A percentile compares a stretch with the other conserved stretches of the same genome.
These are phyloP conservation scores for Eupeodes corollae DNA, from an alignment of 1,140 invertebrate genomes.

Conservation along the genomic window DNA sequence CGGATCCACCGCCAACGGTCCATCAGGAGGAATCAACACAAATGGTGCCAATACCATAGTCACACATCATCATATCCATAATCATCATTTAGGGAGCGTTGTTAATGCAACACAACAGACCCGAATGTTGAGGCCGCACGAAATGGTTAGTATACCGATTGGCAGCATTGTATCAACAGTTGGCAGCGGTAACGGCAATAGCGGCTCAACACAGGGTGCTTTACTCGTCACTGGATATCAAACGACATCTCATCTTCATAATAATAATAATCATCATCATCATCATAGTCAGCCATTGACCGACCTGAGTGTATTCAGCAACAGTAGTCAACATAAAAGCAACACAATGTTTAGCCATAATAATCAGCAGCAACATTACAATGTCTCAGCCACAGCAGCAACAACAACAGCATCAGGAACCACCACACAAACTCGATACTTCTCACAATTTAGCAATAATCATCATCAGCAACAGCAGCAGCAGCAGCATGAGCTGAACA, in stretches of 20 bases:
- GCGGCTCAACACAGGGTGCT: conserved; percentile 9
- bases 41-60: neutral
- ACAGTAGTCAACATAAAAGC: conserved; percentile 4
- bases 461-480: neutral
- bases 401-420: neutral
- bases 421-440: conserved; percentile 5
- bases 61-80: neutral
- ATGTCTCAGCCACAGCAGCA: conserved; percentile 6
- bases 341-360: conserved; percentile 8
- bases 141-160: conserved; percentile 33
- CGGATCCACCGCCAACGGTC: conserved; percentile 1
- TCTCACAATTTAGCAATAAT: conserved; percentile 8
- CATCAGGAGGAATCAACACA: neutral
- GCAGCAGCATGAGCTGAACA: conserved; percentile 5
- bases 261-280: too few species aligned
- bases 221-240: conserved; percentile 8
- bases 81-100: neutral
- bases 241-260: neutral
- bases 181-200: neutral
- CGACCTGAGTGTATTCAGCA: neutral
- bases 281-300: too few species aligned
- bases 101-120: neutral
- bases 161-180: conserved; percentile 14
- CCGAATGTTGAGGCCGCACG: conserved; percentile 26
- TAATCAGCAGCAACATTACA: neutral